Evolutionary conservation across 2,888 invertebrate genomes (phyloP).

Genomic region (Chrysina gloriosa): DNA sequence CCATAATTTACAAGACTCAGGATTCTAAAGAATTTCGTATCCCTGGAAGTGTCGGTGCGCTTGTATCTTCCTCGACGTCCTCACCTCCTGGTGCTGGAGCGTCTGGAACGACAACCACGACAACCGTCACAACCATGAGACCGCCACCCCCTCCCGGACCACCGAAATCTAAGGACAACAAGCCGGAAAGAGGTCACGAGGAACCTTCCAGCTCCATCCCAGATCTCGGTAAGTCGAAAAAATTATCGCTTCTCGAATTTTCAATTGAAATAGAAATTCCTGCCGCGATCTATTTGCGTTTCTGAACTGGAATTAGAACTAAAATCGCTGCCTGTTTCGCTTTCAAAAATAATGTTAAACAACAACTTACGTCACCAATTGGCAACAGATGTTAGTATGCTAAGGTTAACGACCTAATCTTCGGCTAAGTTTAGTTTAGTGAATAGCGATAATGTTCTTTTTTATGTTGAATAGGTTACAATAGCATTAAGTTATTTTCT

Average conservation of each 20-base stretch:
- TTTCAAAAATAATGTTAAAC: slow-evolving; percentile 24
- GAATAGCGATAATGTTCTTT: not conserved
- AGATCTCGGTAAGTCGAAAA: slow-evolving; percentile 81
- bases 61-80: slow-evolving; percentile 61
- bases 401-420: slow-evolving; percentile 28
- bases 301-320: not conserved
- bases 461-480: not conserved
- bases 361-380: slow-evolving; percentile 23
- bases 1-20: slow-evolving; percentile 63
- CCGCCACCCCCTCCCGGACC: slow-evolving; percentile 68
- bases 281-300: not conserved
- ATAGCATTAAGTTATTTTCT: slow-evolving; percentile 2
- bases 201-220: slow-evolving; percentile 90
- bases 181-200: slow-evolving; percentile 69
- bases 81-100: slow-evolving; percentile 55
- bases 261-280: no score
- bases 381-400: slow-evolving; percentile 24
- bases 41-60: slow-evolving; percentile 49
- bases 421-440: slow-evolving; percentile 10
- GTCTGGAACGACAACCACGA: slow-evolving; percentile 20
- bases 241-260: not conserved
- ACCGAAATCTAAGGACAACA: slow-evolving; percentile 56
- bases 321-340: not conserved
- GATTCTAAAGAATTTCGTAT: slow-evolving; percentile 59
- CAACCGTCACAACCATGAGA: slow-evolving; percentile 70